A percentile compares a stretch with the other conserved stretches of the same genome.
Conservation (phyloP, 64 coral and sea anemone species). For the Cladopsammia gracilis region DNA sequence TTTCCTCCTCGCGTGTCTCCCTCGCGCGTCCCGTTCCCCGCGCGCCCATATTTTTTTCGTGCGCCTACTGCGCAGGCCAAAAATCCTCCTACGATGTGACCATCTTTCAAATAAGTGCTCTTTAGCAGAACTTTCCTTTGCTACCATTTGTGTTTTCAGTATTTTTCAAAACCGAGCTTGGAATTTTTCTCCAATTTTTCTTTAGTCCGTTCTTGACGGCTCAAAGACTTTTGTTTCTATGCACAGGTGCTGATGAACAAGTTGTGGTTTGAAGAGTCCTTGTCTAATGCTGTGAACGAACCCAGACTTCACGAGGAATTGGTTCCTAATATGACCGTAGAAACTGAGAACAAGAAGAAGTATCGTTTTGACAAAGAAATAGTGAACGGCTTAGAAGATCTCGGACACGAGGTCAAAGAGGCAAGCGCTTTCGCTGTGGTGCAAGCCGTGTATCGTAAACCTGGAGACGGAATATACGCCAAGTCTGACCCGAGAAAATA, state of each 20-base stretch:
- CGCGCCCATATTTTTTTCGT: no score
- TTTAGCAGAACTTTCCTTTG: no score
- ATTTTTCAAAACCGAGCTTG: no score
- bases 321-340: slow-evolving; percentile 57
- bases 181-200: no score
- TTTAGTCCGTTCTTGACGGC: no score
- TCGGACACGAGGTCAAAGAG: slow-evolving; percentile 37
- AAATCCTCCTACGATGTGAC: no score
- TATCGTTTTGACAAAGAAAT: slow-evolving; percentile 36
- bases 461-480: slow-evolving; percentile 58
- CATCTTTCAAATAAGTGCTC: no score
- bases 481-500: slow-evolving; percentile 96
- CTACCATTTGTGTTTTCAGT: no score
- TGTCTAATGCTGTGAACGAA: slow-evolving; percentile 64
- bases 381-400: slow-evolving; percentile 41
- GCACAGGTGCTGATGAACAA: slow-evolving; percentile 74
- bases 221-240: background rate
- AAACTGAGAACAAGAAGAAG: background rate
- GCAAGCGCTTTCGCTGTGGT: slow-evolving; percentile 66
- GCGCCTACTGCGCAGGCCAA: no score
- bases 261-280: slow-evolving; percentile 73
- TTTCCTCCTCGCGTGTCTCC: no score
- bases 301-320: slow-evolving; percentile 81
- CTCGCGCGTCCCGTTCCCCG: no score
- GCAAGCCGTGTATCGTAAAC: slow-evolving; percentile 80